phyloP scores from a whole-genome alignment of 2,888 invertebrate genomes.

The Microplitis manilae region DNA sequence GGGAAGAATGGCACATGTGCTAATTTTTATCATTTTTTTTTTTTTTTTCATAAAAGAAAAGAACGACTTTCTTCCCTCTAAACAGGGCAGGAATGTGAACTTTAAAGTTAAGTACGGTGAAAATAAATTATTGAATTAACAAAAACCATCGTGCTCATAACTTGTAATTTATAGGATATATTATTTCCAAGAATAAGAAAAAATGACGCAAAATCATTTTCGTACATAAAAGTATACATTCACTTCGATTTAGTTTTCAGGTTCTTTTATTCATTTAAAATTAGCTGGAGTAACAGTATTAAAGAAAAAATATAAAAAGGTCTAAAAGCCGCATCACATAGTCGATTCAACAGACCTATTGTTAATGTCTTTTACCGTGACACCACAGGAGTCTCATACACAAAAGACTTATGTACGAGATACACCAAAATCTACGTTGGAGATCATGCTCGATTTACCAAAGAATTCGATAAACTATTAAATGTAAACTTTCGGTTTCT shows the following conservation, averaged over 20 bases:
- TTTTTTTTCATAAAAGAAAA: too few relatives aligned
- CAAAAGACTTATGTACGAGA: conserved; percentile 56
- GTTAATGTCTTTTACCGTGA: conserved; percentile 54
- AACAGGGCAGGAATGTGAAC: too few relatives aligned
- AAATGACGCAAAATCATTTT: too few relatives aligned
- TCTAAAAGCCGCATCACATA: conserved; percentile 55
- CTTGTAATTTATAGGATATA: too few relatives aligned
- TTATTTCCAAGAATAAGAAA: too few relatives aligned
- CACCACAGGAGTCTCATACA: conserved; percentile 64
- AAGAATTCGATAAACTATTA: conserved; percentile 12
- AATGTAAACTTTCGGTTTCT: background rate
- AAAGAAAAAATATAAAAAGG: conserved; percentile 3
- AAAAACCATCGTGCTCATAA: background rate
- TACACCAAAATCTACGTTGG: conserved; percentile 16
- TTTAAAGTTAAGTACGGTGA: too few relatives aligned
- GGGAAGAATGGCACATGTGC: too few relatives aligned
- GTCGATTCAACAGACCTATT: conserved; percentile 59
- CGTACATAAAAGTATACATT: too few relatives aligned
- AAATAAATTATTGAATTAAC: too few relatives aligned
- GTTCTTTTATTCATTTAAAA: conserved; percentile 3
- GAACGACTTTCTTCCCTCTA: too few relatives aligned
- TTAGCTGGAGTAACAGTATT: background rate
- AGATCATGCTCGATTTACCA: conserved; percentile 33
- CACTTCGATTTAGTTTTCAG: too few relatives aligned
- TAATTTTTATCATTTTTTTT: too few relatives aligned